A percentile compares a stretch with the other conserved stretches of the same genome.
These are phyloP conservation scores for Synodontis membranacea DNA, from an alignment of 2,113 vertebrate species.

Conservation along the genomic window DNA sequence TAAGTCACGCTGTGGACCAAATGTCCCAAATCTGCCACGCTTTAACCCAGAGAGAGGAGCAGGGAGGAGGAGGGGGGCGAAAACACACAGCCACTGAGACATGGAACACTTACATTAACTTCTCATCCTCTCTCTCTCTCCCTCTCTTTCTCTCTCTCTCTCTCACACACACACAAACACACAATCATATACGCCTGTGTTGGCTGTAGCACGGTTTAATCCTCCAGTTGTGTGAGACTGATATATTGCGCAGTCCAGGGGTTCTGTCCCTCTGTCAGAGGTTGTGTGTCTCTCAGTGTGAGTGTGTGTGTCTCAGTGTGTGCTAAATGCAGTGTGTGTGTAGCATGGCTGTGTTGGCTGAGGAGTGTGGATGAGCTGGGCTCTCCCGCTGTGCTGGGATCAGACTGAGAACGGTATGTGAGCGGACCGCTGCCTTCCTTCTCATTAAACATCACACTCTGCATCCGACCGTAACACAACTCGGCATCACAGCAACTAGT, in stretches of 20 bases:
- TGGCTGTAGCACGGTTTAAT: constrained; percentile 59
- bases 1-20: constrained; percentile 63
- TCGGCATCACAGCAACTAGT: background rate
- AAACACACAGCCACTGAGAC: constrained; percentile 7
- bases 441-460: constrained; percentile 60
- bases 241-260: constrained; percentile 56
- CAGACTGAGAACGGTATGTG: constrained; percentile 42
- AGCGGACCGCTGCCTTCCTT: constrained; percentile 47
- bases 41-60: constrained; percentile 40
- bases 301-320: constrained; percentile 1
- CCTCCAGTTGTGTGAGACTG: constrained; percentile 62
- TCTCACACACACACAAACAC: constrained; percentile 37
- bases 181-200: constrained; percentile 32
- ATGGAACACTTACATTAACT: constrained; percentile 20
- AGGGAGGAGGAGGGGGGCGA: background rate
- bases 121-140: constrained; percentile 15
- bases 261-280: constrained; percentile 26
- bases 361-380: constrained; percentile 26
- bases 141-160: too few species aligned
- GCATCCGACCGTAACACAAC: constrained; percentile 28
- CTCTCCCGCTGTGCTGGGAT: constrained; percentile 58
- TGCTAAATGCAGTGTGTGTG: constrained; percentile 26
- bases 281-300: background rate
- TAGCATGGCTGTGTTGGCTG: constrained; percentile 28
- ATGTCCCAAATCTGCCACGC: constrained; percentile 67